Evolutionary conservation across 2,797 vertebrate species (phyloP), one percentile per base, ranked within the genome.

Genomic region (Octomys mimax): DNA sequence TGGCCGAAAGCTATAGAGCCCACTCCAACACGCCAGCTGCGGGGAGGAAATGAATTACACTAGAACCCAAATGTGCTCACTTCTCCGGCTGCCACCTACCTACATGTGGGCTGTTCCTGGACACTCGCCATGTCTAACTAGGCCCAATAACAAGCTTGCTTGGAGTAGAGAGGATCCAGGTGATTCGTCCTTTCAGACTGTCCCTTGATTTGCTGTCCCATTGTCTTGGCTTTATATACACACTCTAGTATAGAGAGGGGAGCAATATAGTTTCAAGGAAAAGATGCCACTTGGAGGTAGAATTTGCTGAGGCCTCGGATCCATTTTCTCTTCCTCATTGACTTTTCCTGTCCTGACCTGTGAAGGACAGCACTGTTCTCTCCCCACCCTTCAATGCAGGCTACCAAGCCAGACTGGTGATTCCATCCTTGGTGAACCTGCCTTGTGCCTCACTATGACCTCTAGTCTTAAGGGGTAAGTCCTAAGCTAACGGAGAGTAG

Each of bases 41-140:
- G 42, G 39, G 36, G 3, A 91, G 87, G 66, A 95, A 93, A 87
- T 91, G 92, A 93, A 87, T 87, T 80, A 22, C 54, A 5, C n/a
- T 68, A 12, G 75, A 78, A 92, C 33, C 64, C 1, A 2, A 94
- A 24, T 9, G 2, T 1, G 49, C 46, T 92, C 87, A 80, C 80
- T 73, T 70, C 92, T 70, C 70, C 33, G 39, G 33, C 64, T 62
- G 61, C 54, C 54, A 19, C 54, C 31, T 36, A 22, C 11, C 89
- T 39, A 64, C 5, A 16, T 22, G 52, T 54, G 26, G 79, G 83
- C 87, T 90, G 78, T 71, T 31, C 62, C 80, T 77, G 77, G 46
- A 19, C 62, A 33, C 42, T 77, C 66, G 57, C 39, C 33, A 2
- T 14, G 78, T 33, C 85, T 42, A 13, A 46, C 28, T 9, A 14